Base-by-base conservation (phyloP, 2,113 vertebrate genomes). In the Grallaria varia region DNA sequence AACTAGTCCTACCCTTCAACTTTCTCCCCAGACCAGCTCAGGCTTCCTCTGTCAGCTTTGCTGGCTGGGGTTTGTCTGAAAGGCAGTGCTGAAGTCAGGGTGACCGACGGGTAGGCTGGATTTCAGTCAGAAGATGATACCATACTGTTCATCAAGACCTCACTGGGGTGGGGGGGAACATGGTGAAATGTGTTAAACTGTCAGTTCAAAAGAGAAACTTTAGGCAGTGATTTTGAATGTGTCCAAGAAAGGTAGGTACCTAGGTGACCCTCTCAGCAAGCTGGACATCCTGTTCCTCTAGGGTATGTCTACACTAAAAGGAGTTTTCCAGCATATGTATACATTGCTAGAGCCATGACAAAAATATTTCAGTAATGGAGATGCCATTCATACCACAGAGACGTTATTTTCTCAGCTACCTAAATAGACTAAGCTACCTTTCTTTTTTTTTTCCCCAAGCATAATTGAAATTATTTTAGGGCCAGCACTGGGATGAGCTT, bases 321-420 rank as follows among this genome's bases (percentile, higher is more conserved):
- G 42, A 73, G 40, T 86, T 93, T 94, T 86, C 80, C 56, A 68
- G 42, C 20, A 83, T 5, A 62, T 28, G 18, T n/a, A 71, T 56
- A 58, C 33, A 50, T 28, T 68, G 31, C 52, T 84, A 84, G 28
- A 94, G 44, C 76, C 49, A 62, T 42, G 59, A 75, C 58, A 92
- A 88, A 94, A 92, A 87, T 76, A 84, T 82, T 78, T 90, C 73
- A 64, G 72, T 56, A 94, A 91, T 71, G 67, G 56, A 92, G 92
- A 92, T 74, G 53, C 80, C 86, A 58, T 84, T 84, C 90, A 89
- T 94, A 75, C 37, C 83, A 84, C n/a, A 30, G 58, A 62, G 53
- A 76, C 92, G 37, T 86, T 96, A 72, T 87, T 93, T 96, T 91
- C 55, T 88, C 73, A 84, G 83, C 33, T 81, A 93, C 89, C 82